These are phyloP conservation scores for Stenolophus ochropezus DNA, from an alignment of 2,888 invertebrate species.

Conservation along the genomic window DNA sequence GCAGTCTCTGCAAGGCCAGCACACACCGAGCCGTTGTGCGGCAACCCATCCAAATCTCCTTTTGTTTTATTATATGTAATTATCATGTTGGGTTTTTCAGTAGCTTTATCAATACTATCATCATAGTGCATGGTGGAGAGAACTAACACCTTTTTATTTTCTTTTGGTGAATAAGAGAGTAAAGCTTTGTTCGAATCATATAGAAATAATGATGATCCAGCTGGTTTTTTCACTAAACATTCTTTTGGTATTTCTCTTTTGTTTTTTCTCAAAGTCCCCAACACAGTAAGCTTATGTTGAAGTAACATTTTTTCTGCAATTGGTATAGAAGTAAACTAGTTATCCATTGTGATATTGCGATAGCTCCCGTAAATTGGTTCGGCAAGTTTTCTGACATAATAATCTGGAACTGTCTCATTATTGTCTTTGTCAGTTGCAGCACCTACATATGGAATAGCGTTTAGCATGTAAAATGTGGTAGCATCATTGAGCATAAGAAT, in stretches of 20 bases:
- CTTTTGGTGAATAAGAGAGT: conserved; percentile 65
- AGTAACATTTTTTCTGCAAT: conserved; percentile 61
- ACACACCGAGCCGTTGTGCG: too few species aligned
- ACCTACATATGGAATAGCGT: conserved; percentile 68
- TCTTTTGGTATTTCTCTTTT: conserved; percentile 59
- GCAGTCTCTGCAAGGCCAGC: too few species aligned
- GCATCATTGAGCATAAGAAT: conserved; percentile 68
- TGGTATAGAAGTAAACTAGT: conserved; percentile 63
- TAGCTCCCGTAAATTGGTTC: conserved; percentile 64
- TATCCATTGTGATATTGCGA: conserved; percentile 62
- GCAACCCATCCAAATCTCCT: conserved; percentile 61
- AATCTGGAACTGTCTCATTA: conserved; percentile 61
- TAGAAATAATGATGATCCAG: conserved; percentile 61
- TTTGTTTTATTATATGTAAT: conserved; percentile 60
- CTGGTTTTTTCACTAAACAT: conserved; percentile 56
- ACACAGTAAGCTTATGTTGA: conserved; percentile 58
- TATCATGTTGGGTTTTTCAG: conserved; percentile 61
- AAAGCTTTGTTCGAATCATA: conserved; percentile 66
- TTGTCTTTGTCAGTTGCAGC: conserved; percentile 62
- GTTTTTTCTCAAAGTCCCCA: conserved; percentile 64
- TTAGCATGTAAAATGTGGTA: conserved; percentile 67
- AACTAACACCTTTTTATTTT: conserved; percentile 56
- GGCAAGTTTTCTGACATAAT: conserved; percentile 63
- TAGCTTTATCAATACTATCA: conserved; percentile 57
- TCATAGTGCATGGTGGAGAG: conserved; percentile 59